A percentile compares a stretch with the other conserved stretches of the same genome.
These are phyloP conservation scores for Sciurus carolinensis DNA, from an alignment of 2,797 vertebrate species.

Conservation along the genomic window DNA sequence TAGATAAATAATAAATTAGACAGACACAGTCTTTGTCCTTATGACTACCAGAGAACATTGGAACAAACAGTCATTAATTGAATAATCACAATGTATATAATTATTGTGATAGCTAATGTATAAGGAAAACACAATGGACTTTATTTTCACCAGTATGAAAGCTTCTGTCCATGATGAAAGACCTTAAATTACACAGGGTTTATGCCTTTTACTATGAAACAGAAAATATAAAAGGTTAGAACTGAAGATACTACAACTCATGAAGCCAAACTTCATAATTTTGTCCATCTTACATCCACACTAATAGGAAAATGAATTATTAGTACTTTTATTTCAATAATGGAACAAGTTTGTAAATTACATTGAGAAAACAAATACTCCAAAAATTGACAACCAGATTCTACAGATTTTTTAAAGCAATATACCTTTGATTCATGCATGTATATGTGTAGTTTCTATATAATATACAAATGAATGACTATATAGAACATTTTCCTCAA, in stretches of 20 bases:
- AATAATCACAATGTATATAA: constrained; percentile 21
- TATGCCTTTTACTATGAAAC: neutral
- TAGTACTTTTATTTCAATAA: neutral
- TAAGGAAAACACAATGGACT: constrained; percentile 27
- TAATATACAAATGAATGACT: neutral
- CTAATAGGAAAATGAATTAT: neutral
- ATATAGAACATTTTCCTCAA: neutral
- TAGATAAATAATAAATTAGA: constrained; percentile 34
- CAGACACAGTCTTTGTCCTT: neutral
- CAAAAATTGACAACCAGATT: neutral
- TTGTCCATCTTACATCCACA: neutral
- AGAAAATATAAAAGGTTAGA: neutral
- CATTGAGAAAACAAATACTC: neutral
- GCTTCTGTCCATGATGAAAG: neutral
- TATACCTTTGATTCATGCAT: neutral
- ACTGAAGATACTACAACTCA: neutral
- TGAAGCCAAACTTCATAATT: neutral
- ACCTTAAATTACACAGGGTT: neutral
- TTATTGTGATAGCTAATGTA: neutral
- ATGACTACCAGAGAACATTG: neutral
- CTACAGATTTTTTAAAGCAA: constrained; percentile 4
- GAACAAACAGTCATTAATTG: neutral
- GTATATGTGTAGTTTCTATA: neutral
- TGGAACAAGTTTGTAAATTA: neutral
- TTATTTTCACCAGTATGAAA: neutral